Conservation (phyloP, 2,797 vertebrate genomes). For the Dermochelys coriacea region DNA sequence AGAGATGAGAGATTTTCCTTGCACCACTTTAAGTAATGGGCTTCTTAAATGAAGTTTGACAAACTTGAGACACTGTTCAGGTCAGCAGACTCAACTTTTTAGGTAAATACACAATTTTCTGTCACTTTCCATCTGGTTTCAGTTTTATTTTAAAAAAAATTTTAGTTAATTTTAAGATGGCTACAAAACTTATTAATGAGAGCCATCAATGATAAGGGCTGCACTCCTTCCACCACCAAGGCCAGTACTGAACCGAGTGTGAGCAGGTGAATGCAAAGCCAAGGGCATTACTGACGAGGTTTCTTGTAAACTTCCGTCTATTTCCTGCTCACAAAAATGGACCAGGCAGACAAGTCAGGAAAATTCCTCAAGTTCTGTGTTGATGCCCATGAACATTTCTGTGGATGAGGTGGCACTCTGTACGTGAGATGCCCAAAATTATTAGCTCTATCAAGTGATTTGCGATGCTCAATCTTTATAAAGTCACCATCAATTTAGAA, state of each 20-base stretch:
- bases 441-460: neutral
- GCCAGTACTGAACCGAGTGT: neutral
- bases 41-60: neutral
- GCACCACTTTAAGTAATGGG: conserved; percentile 39
- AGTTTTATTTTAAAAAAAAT: neutral
- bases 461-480: neutral
- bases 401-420: neutral
- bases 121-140: neutral
- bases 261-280: neutral
- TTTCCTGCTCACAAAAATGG: neutral
- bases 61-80: neutral
- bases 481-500: neutral
- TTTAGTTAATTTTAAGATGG: neutral
- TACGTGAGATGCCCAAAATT: neutral
- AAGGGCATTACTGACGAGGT: neutral
- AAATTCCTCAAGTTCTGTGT: neutral
- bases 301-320: neutral
- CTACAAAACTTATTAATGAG: neutral
- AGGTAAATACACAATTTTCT: neutral
- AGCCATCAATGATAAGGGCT: neutral
- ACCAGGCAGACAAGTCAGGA: neutral
- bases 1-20: conserved; percentile 71
- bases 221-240: neutral
- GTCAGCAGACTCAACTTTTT: neutral
- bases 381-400: neutral